Evolutionary conservation across 2,113 vertebrate genomes (phyloP).

Genomic region (Conger conger): DNA sequence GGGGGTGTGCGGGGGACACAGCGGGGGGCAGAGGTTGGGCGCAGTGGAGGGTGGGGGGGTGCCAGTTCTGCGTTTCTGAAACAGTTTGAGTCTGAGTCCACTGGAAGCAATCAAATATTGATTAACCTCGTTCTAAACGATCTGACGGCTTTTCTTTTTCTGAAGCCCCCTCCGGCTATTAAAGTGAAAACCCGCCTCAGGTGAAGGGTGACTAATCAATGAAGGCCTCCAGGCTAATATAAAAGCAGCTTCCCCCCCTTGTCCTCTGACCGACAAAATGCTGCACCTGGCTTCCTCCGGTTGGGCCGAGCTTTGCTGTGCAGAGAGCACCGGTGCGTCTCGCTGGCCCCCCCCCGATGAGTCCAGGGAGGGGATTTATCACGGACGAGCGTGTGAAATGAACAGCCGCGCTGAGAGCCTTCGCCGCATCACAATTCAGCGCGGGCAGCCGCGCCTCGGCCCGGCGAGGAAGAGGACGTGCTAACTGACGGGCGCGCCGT

Average conservation of each 20-base stretch:
- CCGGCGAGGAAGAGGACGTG: background rate
- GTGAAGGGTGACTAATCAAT: constrained; percentile 1
- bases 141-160: background rate
- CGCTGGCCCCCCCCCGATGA: background rate
- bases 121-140: background rate
- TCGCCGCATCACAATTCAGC: background rate
- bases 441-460: background rate
- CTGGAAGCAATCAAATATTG: background rate
- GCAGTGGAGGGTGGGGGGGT: too few relatives aligned
- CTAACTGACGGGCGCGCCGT: too few relatives aligned
- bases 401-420: background rate
- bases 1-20: background rate
- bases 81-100: background rate
- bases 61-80: background rate
- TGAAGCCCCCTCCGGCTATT: background rate
- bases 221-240: background rate
- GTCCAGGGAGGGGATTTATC: background rate
- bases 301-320: background rate
- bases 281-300: background rate
- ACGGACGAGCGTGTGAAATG: background rate
- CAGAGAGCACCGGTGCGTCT: too few relatives aligned
- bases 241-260: background rate
- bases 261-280: background rate
- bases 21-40: too few relatives aligned
- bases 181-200: background rate